Evolutionary conservation across 2,797 vertebrate genomes (phyloP).

Genomic region (Chloroceryle amazona): DNA sequence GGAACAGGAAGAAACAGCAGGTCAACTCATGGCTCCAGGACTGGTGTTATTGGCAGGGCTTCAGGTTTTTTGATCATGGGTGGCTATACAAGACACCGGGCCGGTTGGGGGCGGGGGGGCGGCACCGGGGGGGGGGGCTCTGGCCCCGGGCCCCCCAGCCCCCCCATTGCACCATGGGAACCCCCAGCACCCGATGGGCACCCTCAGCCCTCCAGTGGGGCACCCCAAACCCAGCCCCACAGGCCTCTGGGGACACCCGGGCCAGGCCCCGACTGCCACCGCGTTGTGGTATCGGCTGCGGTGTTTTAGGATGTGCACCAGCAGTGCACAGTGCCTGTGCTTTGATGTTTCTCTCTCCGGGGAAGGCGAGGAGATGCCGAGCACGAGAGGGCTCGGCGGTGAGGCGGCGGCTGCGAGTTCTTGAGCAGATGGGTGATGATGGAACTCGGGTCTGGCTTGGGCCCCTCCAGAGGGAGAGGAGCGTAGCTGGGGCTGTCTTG

Average conservation of each 20-base stretch:
- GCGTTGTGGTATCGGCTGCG: not conserved
- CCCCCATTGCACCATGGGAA: accelerated
- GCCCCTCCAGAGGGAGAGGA: not conserved
- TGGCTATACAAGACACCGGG: too few relatives aligned
- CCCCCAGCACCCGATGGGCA: not conserved
- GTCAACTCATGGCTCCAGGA: too few relatives aligned
- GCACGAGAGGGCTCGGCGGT: not conserved
- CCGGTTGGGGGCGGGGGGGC: not conserved
- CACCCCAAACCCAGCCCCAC: too few relatives aligned
- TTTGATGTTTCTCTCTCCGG: not conserved
- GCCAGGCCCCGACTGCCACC: not conserved
- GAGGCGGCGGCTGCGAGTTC: not conserved
- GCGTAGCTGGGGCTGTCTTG: not conserved
- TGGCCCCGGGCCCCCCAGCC: accelerated
- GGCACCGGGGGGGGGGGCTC: not conserved
- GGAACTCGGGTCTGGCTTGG: not conserved
- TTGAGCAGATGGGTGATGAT: not conserved
- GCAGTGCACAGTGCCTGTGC: not conserved
- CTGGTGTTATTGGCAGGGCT: too few relatives aligned
- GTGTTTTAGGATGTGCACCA: accelerated
- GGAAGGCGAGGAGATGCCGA: not conserved
- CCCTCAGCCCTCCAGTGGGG: not conserved
- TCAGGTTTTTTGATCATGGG: too few relatives aligned
- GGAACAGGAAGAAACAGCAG: too few relatives aligned
- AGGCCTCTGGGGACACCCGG: not conserved